These are phyloP conservation scores for Reticulitermes lucifugus DNA, from an alignment of 2,888 invertebrate genomes.

Conservation along the genomic window DNA sequence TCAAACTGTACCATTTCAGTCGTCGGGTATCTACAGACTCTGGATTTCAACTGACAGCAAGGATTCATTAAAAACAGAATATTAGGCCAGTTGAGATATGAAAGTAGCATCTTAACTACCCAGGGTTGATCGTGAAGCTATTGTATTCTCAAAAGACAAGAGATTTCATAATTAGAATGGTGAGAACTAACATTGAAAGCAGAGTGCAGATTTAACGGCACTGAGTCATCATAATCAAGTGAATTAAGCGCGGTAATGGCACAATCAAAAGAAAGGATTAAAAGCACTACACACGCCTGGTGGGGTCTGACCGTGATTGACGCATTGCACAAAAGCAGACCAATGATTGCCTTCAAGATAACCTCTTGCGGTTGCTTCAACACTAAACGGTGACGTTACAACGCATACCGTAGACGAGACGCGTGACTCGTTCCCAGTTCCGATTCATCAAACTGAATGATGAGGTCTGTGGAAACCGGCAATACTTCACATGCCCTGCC, in stretches of 20 bases:
- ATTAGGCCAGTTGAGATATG: too few species aligned
- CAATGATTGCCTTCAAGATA: neutral
- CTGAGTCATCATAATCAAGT: neutral
- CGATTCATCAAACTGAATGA: constrained; percentile 32
- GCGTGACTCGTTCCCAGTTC: constrained; percentile 33
- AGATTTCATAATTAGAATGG: too few species aligned
- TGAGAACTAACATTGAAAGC: too few species aligned
- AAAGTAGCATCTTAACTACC: too few species aligned
- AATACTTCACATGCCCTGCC: neutral
- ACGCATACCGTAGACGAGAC: neutral
- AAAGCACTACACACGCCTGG: neutral
- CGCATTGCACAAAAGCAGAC: neutral
- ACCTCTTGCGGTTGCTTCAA: constrained; percentile 6
- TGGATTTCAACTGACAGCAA: too few species aligned
- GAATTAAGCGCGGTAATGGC: constrained; percentile 8
- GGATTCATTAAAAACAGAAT: too few species aligned
- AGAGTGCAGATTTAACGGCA: neutral
- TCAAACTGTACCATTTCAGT: too few species aligned
- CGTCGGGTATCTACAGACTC: too few species aligned
- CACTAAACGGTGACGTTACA: constrained; percentile 15
- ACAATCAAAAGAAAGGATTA: constrained; percentile 6
- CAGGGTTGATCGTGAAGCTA: too few species aligned
- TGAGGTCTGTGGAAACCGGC: neutral
- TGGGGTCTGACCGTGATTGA: neutral
- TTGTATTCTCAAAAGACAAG: too few species aligned